Percentiles rank a stretch among this genome's conserved stretches.
phyloP scores from a whole-genome alignment of 2,888 invertebrate species.

The Alloscopus bannaensis region DNA sequence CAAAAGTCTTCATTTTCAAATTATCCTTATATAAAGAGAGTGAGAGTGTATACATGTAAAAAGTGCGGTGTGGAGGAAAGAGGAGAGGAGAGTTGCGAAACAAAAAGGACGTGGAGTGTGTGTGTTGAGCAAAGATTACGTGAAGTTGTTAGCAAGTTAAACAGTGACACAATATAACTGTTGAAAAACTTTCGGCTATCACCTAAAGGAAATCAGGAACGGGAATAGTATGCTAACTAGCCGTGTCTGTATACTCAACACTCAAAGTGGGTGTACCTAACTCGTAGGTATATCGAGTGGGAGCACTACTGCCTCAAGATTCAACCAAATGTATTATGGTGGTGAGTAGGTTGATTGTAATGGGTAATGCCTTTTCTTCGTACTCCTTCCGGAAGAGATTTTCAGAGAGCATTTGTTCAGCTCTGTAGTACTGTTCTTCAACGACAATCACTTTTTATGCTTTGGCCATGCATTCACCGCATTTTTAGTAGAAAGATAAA shows the following conservation, averaged over 20 bases:
- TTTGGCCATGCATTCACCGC: too few relatives aligned
- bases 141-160: slow-evolving; percentile 27
- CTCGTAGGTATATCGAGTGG: too few relatives aligned
- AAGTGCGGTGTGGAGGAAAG: neutral
- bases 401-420: slow-evolving; percentile 3
- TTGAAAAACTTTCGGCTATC: neutral
- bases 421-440: too few relatives aligned
- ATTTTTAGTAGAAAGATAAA: too few relatives aligned
- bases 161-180: slow-evolving; percentile 19
- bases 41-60: neutral
- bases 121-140: neutral
- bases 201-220: slow-evolving; percentile 13
- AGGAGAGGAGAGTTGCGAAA: neutral
- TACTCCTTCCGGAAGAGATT: slow-evolving; percentile 5
- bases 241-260: too few relatives aligned
- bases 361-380: neutral
- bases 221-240: too few relatives aligned
- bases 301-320: too few relatives aligned
- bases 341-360: neutral
- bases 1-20: slow-evolving; percentile 45
- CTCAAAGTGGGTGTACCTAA: too few relatives aligned
- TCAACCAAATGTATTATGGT: too few relatives aligned
- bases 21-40: slow-evolving; percentile 14
- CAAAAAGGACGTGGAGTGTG: neutral
- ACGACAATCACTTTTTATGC: too few relatives aligned